These are phyloP conservation scores for Platycnemis pennipes DNA, from an alignment of 2,888 invertebrate genomes.

Conservation along the genomic window DNA sequence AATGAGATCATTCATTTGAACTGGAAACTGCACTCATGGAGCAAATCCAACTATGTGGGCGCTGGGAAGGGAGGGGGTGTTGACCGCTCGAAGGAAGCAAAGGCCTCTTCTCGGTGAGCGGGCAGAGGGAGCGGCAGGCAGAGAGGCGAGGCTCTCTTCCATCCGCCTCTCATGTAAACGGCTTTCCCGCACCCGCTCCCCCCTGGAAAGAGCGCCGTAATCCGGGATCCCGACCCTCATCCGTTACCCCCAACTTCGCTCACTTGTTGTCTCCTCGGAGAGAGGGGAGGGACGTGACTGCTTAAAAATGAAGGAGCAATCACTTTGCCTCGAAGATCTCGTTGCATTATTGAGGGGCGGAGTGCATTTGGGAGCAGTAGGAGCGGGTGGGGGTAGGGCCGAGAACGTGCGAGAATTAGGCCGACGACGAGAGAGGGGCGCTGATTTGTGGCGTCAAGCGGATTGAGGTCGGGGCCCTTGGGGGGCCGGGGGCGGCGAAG, in stretches of 20 bases:
- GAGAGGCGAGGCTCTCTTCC: neutral
- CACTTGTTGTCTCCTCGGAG: neutral
- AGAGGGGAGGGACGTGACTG: neutral
- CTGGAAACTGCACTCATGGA: no score
- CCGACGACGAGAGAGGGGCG: neutral
- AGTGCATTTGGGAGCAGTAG: neutral
- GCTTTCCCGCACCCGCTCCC: no score
- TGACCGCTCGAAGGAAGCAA: neutral
- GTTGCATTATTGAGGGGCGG: neutral
- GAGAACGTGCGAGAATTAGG: neutral
- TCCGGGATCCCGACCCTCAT: neutral
- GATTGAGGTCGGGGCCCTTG: neutral
- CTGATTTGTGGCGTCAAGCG: neutral
- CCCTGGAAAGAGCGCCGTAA: no score
- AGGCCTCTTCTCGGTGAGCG: neutral
- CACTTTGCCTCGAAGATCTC: conserved; percentile 11
- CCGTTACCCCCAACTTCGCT: neutral
- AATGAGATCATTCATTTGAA: no score
- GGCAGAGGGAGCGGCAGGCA: neutral
- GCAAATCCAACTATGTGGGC: no score
- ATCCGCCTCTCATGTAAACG: no score
- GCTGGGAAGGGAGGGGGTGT: neutral
- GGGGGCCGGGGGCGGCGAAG: neutral
- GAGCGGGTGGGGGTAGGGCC: neutral
- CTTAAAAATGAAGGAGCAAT: conserved; percentile 41